Conservation (phyloP, 1,140 invertebrate species). For the Globodera ellingtonae region DNA sequence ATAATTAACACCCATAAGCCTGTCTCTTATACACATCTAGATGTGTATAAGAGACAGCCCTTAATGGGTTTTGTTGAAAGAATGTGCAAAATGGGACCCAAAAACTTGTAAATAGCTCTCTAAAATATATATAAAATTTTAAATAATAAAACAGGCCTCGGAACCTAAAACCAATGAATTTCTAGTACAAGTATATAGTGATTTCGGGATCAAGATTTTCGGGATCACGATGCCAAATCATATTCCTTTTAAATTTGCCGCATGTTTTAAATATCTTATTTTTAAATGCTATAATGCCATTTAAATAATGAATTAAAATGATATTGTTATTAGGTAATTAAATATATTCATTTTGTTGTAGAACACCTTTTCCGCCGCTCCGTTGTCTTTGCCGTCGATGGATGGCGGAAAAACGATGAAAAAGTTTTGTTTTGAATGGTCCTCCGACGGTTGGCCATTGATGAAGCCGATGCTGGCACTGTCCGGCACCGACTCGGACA, state of each 20-base stretch:
- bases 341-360: conserved; percentile 19
- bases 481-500: conserved; percentile 42
- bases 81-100: no score
- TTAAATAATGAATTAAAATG: background rate
- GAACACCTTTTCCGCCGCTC: conserved; percentile 48
- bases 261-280: conserved; percentile 17
- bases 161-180: no score
- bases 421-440: conserved; percentile 38
- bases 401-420: conserved; percentile 48
- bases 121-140: no score
- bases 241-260: background rate
- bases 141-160: no score
- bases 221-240: no score
- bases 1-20: no score
- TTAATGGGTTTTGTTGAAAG: no score
- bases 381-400: conserved; percentile 10
- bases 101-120: no score
- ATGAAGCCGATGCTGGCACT: conserved; percentile 45
- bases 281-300: background rate
- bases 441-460: conserved; percentile 16
- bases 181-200: no score
- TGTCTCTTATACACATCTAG: no score
- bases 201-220: no score
- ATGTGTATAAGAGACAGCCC: no score
- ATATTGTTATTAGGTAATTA: background rate